Conservation (phyloP, 2,888 invertebrate genomes). For the Blera fallax region DNA sequence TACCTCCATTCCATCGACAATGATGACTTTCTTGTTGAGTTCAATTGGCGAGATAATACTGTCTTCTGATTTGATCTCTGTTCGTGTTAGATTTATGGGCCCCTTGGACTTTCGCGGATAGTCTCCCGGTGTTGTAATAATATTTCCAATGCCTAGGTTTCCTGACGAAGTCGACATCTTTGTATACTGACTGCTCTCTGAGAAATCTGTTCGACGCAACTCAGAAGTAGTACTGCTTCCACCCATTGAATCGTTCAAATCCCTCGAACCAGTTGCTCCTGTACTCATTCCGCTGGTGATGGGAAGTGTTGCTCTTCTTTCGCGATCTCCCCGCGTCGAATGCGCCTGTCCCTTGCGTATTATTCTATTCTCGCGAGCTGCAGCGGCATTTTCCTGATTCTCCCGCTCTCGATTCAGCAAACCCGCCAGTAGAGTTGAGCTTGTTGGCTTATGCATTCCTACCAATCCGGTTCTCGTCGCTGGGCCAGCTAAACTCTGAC, state of each 20-base stretch:
- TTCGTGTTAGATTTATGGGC: conserved; percentile 77
- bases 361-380: conserved; percentile 61
- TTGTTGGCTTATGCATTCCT: conserved; percentile 93
- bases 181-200: conserved; percentile 72
- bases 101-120: conserved; percentile 80
- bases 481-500: conserved; percentile 79
- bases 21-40: conserved; percentile 81
- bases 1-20: conserved; percentile 81
- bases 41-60: conserved; percentile 77
- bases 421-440: conserved; percentile 92
- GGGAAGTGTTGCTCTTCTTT: conserved; percentile 78
- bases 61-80: conserved; percentile 53
- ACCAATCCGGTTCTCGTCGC: conserved; percentile 92
- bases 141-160: conserved; percentile 78
- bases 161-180: conserved; percentile 79
- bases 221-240: conserved; percentile 66
- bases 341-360: conserved; percentile 69
- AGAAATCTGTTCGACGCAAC: conserved; percentile 56
- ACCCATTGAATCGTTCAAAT: conserved; percentile 60
- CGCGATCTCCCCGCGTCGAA: conserved; percentile 76
- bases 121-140: conserved; percentile 80
- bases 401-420: conserved; percentile 86
- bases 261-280: conserved; percentile 56
- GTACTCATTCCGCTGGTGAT: conserved; percentile 75
- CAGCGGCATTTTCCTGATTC: conserved; percentile 73